Conservation (phyloP, 2,888 invertebrate species). For the Hyppa rectilinea region DNA sequence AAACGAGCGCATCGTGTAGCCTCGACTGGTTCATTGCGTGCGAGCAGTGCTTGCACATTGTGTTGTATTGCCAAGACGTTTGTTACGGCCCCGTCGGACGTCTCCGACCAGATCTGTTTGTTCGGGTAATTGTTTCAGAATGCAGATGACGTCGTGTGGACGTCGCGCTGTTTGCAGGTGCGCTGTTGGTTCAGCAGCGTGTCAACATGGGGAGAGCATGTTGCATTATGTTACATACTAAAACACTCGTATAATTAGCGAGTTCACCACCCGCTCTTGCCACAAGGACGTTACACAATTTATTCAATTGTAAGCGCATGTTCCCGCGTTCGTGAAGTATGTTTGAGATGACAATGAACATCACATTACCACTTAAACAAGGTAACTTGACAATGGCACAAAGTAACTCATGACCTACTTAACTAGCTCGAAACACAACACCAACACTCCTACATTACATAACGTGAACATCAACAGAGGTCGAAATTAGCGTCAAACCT, state of each 20-base stretch:
- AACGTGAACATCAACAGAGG: slow-evolving; percentile 25
- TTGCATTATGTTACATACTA: slow-evolving; percentile 15
- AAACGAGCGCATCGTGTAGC: slow-evolving; percentile 48
- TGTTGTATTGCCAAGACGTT: slow-evolving; percentile 35
- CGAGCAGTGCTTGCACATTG: slow-evolving; percentile 11
- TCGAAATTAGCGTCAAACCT: slow-evolving; percentile 27
- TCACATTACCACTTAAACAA: neutral
- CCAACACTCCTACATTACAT: slow-evolving; percentile 11
- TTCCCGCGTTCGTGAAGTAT: neutral
- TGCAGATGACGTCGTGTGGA: slow-evolving; percentile 22
- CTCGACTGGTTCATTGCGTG: slow-evolving; percentile 33
- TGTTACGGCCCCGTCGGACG: slow-evolving; percentile 15
- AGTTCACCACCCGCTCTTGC: neutral
- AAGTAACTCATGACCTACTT: slow-evolving; percentile 19
- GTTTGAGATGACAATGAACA: neutral
- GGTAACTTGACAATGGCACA: slow-evolving; percentile 1
- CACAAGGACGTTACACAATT: neutral
- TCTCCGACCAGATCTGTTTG: slow-evolving; percentile 40
- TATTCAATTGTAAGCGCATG: neutral
- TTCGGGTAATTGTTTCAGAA: slow-evolving; percentile 53
- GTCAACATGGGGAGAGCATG: slow-evolving; percentile 25
- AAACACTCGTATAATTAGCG: neutral
- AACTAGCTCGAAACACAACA: slow-evolving; percentile 2
- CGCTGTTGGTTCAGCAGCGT: slow-evolving; percentile 7
- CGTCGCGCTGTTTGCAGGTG: slow-evolving; percentile 26